phyloP scores from a whole-genome alignment of 1,140 invertebrate species.

The Bombus pascuorum region DNA sequence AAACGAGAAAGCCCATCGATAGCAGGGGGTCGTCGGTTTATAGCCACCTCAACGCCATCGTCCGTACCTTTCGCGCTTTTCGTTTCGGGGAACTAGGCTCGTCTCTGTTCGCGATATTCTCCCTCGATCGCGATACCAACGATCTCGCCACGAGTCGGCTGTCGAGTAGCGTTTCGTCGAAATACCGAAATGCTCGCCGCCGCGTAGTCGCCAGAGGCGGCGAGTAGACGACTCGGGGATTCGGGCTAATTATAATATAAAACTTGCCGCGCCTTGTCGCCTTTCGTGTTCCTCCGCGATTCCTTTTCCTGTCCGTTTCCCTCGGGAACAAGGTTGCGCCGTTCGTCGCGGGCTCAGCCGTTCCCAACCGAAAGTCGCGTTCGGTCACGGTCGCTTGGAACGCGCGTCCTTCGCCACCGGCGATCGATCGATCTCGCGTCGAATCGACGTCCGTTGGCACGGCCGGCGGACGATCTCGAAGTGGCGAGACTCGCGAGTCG shows the following conservation, averaged over 20 bases:
- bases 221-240: constrained; percentile 39
- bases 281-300: constrained; percentile 69
- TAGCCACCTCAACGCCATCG: constrained; percentile 51
- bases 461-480: too few relatives aligned
- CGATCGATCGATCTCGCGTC: too few relatives aligned
- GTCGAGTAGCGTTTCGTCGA: neutral
- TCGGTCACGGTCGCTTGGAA: rapidly evolving
- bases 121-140: too few relatives aligned
- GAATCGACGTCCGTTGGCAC: neutral
- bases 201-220: neutral
- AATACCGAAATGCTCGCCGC: neutral
- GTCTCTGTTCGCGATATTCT: neutral
- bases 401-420: too few relatives aligned
- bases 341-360: constrained; percentile 55
- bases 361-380: constrained; percentile 58
- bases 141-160: too few relatives aligned
- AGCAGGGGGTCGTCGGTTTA: constrained; percentile 54
- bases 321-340: constrained; percentile 66
- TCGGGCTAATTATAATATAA: constrained; percentile 79
- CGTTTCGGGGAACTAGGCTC: neutral
- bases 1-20: constrained; percentile 37
- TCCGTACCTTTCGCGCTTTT: neutral
- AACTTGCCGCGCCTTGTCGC: constrained; percentile 72
- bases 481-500: too few relatives aligned
- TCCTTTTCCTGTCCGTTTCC: constrained; percentile 69